Evolutionary conservation across 2,888 invertebrate genomes (phyloP).

Genomic region (Sarcophaga variegata): DNA sequence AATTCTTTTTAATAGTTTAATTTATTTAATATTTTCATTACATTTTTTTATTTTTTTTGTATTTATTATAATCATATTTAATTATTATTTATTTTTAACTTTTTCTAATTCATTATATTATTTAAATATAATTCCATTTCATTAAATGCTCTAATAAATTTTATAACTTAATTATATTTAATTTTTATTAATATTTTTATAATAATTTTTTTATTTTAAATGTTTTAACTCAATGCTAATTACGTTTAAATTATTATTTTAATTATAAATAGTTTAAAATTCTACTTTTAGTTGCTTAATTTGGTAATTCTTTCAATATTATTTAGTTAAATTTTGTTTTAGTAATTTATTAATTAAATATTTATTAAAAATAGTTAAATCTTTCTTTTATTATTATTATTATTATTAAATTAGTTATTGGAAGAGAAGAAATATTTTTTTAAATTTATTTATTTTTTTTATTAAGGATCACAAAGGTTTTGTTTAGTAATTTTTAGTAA

Average conservation of each 20-base stretch:
- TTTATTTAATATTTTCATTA: slow-evolving; percentile 44
- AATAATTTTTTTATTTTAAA: slow-evolving; percentile 19
- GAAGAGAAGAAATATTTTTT: slow-evolving; percentile 68
- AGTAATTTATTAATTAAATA: slow-evolving; percentile 61
- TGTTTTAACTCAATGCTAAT: slow-evolving; percentile 43
- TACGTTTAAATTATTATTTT: slow-evolving; percentile 24
- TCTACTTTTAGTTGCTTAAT: slow-evolving; percentile 29
- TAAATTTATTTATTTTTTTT: slow-evolving; percentile 33
- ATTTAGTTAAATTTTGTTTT: slow-evolving; percentile 2
- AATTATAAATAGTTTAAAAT: slow-evolving; percentile 8
- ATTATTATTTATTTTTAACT: slow-evolving; percentile 29
- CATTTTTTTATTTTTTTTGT: slow-evolving; percentile 31
- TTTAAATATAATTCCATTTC: slow-evolving; percentile 64
- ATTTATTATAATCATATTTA: slow-evolving; percentile 25
- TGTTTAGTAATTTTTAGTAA: slow-evolving; percentile 14
- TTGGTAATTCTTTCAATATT: slow-evolving; percentile 6
- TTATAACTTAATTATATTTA: slow-evolving; percentile 58
- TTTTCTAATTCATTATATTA: slow-evolving; percentile 45
- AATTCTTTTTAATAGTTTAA: slow-evolving; percentile 46
- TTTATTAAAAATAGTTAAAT: slow-evolving; percentile 61
- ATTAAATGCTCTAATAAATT: slow-evolving; percentile 65
- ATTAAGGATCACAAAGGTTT: slow-evolving; percentile 65
- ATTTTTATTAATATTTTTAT: slow-evolving; percentile 12
- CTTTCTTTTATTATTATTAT: slow-evolving; percentile 21
- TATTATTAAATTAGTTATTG: slow-evolving; percentile 40